These are phyloP conservation scores for Columba guinea DNA, from an alignment of 2,797 vertebrate genomes.

Conservation along the genomic window DNA sequence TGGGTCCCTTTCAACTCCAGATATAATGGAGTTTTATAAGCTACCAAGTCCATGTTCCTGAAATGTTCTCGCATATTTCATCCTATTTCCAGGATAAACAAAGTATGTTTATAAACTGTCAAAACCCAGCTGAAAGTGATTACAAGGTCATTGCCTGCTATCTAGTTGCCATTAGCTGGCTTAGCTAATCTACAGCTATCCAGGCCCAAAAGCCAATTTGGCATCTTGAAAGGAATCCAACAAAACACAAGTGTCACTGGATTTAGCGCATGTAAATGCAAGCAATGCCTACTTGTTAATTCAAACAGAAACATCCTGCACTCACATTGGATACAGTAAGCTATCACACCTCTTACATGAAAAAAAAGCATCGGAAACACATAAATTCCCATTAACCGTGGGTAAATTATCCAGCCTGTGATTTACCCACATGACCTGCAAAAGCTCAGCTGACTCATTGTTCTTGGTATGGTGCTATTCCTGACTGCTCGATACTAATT, in stretches of 20 bases:
- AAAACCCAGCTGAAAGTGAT: not conserved
- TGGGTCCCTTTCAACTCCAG: no score
- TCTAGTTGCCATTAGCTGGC: not conserved
- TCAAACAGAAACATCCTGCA: not conserved
- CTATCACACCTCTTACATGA: not conserved
- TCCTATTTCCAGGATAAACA: not conserved
- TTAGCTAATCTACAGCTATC: not conserved
- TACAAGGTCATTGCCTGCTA: not conserved
- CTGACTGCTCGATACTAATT: not conserved
- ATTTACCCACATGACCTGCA: not conserved
- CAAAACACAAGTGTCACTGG: not conserved
- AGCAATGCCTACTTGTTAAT: not conserved
- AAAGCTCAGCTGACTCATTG: not conserved
- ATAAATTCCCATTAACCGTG: not conserved
- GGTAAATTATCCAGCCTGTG: not conserved
- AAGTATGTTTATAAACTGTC: not conserved
- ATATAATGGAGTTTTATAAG: not conserved
- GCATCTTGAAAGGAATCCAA: not conserved
- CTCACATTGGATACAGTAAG: not conserved
- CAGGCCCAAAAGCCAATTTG: not conserved
- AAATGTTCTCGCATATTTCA: not conserved
- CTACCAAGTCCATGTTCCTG: not conserved
- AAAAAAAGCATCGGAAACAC: not conserved
- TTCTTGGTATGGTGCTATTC: not conserved
- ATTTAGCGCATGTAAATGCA: not conserved